Base-by-base conservation (phyloP, 2,797 vertebrate species). In the Coilia nasus region DNA sequence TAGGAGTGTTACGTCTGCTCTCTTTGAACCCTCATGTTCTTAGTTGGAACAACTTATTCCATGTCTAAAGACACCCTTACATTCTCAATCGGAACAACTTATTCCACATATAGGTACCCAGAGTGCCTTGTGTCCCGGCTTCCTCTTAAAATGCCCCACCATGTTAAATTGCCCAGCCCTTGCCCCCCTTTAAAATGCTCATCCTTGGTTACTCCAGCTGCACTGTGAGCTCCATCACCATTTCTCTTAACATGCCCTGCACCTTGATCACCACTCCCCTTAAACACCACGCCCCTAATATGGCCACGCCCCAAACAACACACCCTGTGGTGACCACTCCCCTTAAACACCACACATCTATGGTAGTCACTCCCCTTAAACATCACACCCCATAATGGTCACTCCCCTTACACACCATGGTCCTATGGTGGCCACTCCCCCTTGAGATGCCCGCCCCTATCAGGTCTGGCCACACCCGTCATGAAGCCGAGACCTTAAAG, bases 81-180 rank as follows among this genome's bases (percentile, higher is more conserved):
- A 11, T 28, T 67, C 62, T 71, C 28, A 35, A 2, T 71, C 2
- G 31, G 67, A 75, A 35, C 0, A 64, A 91, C 87, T 85, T 83
- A 57, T 88, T 89, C 90, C 91, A 88, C 91, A 90, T 92, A 91
- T 92, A 93, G 94, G 94, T 94, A 94, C 93, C 93, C 93, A 12
- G 93, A 95, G 93, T 95, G 94, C 94, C 94, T 95, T 94, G 92
- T 94, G 92, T 93, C 91, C 92, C 81, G 87, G 57, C 59, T 85
- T 89, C 59, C 78, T 87, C 82, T 89, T 86, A 85, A 88, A 88
- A 88, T 89, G 86, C 89, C 86, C 75, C 67, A 87, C 89, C 88
- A 89, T 90, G 59, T 78, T 71, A 59, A 28, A 83, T 83, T 47
- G 46, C 46, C 46, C 46, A 47, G 10, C 46, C 10, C 10, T 10